These are phyloP conservation scores for Castor canadensis DNA, from an alignment of 2,113 vertebrate genomes.

Conservation along the genomic window DNA sequence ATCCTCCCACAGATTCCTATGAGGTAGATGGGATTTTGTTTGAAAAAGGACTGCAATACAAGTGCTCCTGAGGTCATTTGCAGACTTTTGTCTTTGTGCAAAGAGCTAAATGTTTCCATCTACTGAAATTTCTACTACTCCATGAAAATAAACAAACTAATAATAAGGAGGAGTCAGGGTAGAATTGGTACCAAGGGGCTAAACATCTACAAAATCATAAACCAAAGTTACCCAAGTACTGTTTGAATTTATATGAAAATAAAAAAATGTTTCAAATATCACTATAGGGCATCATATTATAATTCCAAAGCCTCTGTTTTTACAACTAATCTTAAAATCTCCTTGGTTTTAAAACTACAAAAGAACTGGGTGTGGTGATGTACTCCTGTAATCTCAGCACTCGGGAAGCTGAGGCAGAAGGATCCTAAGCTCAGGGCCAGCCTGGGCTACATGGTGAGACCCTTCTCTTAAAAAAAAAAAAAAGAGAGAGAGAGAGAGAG, in stretches of 20 bases:
- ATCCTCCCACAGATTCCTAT: neutral
- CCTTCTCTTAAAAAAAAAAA: neutral
- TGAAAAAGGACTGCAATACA: neutral
- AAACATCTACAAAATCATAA: conserved; percentile 2
- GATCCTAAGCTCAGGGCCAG: too few species aligned
- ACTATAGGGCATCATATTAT: neutral
- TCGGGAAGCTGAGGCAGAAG: too few species aligned
- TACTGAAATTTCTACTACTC: neutral
- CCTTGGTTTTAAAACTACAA: neutral
- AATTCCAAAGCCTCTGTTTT: neutral
- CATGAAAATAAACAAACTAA: neutral
- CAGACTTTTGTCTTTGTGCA: neutral
- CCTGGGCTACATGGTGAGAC: too few species aligned
- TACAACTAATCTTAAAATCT: neutral
- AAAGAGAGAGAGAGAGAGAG: neutral
- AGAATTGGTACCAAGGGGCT: neutral
- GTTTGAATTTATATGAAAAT: neutral
- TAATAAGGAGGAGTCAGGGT: neutral
- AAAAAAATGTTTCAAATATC: neutral
- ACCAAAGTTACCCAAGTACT: neutral
- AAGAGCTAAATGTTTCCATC: neutral
- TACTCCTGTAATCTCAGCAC: too few species aligned
- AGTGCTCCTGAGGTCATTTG: neutral
- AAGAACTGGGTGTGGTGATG: neutral
- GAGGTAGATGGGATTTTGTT: neutral